phyloP scores from a whole-genome alignment of 1,140 invertebrate species.

The Bombus turneri region DNA sequence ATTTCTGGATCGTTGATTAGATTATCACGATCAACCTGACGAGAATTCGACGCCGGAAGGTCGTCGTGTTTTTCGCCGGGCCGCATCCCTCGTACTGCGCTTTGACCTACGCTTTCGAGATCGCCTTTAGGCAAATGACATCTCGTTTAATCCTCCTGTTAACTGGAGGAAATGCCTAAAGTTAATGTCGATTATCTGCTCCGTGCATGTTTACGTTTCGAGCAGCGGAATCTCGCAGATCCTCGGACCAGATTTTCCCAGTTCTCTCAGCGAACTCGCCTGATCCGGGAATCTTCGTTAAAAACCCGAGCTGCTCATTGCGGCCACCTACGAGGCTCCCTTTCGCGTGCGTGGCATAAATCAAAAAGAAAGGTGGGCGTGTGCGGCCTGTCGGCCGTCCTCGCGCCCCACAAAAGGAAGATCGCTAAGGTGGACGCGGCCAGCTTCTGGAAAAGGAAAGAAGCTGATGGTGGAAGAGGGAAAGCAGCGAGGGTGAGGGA shows the following conservation, averaged over 20 bases:
- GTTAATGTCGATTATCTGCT: too few relatives aligned
- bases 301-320: too few relatives aligned
- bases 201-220: too few relatives aligned
- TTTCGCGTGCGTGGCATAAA: constrained; percentile 2
- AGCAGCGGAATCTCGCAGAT: too few relatives aligned
- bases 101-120: neutral
- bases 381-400: constrained; percentile 1
- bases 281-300: neutral
- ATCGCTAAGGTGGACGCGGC: constrained; percentile 21
- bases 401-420: constrained; percentile 7
- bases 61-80: neutral
- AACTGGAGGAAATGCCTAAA: too few relatives aligned
- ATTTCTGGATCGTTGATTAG: constrained; percentile 64
- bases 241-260: too few relatives aligned
- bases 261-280: too few relatives aligned
- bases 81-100: neutral
- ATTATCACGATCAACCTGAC: constrained; percentile 54
- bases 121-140: neutral
- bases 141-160: neutral
- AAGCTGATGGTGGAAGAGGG: neutral
- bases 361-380: constrained; percentile 24
- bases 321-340: too few relatives aligned
- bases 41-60: neutral
- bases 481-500: neutral
- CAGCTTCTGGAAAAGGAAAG: neutral